Percentiles rank a stretch among this genome's conserved stretches.
Evolutionary conservation across 2,797 vertebrate genomes (phyloP).

Genomic region (Urophycis tenuis): DNA sequence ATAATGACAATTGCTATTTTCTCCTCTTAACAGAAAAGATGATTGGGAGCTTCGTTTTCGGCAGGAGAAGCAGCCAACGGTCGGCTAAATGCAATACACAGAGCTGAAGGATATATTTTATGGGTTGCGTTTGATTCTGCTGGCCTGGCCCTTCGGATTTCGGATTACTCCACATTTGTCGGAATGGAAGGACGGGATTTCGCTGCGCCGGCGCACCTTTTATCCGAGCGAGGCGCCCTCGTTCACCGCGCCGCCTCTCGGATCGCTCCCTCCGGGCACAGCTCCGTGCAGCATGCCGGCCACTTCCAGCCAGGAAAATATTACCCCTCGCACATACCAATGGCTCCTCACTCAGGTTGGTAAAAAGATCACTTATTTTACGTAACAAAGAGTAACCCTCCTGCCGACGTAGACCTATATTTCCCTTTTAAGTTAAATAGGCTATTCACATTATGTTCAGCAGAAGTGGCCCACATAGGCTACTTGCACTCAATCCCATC

Average conservation of each 20-base stretch:
- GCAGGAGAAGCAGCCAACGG: constrained; percentile 66
- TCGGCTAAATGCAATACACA: constrained; percentile 69
- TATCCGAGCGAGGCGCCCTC: constrained; percentile 85
- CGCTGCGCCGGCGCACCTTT: constrained; percentile 87
- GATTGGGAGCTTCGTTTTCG: constrained; percentile 66
- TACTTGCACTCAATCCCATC: too few relatives aligned
- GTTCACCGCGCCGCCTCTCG: constrained; percentile 85
- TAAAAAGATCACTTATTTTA: too few relatives aligned
- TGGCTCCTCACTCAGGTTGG: constrained; percentile 93
- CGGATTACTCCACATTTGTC: constrained; percentile 70
- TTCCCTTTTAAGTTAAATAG: not conserved
- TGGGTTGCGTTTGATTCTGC: constrained; percentile 71
- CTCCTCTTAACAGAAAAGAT: constrained; percentile 71
- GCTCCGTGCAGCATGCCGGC: constrained; percentile 80
- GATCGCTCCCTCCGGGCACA: constrained; percentile 79
- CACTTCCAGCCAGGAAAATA: constrained; percentile 92
- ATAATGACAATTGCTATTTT: not conserved
- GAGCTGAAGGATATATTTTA: constrained; percentile 71
- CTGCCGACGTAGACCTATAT: not conserved
- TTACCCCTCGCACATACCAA: constrained; percentile 90
- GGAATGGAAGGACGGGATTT: constrained; percentile 97
- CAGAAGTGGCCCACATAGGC: too few relatives aligned
- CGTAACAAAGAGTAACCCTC: too few relatives aligned
- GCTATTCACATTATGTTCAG: too few relatives aligned
- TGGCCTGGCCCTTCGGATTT: constrained; percentile 63